A percentile compares a stretch with the other conserved stretches of the same genome.
phyloP scores from a whole-genome alignment of 2,113 vertebrate genomes.

The Burhinus bistriatus region DNA sequence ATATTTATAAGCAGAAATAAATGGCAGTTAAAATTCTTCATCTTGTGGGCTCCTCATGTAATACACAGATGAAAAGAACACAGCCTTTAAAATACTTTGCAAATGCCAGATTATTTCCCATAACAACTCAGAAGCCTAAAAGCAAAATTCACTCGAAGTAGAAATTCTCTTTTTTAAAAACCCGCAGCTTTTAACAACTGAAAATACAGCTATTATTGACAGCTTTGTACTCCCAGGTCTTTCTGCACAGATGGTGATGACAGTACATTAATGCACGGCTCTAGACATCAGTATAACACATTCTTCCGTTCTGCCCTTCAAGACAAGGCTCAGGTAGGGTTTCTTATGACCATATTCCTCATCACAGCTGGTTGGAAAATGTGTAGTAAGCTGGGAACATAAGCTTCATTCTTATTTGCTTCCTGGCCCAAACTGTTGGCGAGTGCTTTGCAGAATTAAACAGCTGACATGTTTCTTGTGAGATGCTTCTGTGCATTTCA shows the following conservation, averaged over 20 bases:
- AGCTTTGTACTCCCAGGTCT: neutral
- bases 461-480: neutral
- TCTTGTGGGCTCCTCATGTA: neutral
- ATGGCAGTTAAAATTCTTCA: neutral
- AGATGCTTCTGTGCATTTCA: neutral
- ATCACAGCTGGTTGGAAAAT: neutral
- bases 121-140: neutral
- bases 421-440: neutral
- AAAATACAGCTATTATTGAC: neutral
- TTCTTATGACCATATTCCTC: neutral
- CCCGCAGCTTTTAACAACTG: constrained; percentile 11
- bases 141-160: neutral
- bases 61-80: neutral
- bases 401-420: neutral
- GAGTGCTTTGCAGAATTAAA: neutral
- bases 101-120: neutral
- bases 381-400: neutral
- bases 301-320: neutral
- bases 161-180: neutral
- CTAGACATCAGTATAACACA: neutral
- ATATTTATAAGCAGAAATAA: constrained; percentile 21
- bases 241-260: constrained; percentile 34
- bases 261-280: neutral
- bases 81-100: neutral
- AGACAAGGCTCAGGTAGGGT: neutral